Percentiles rank a stretch among this genome's conserved stretches.
Evolutionary conservation across 2,113 vertebrate genomes (phyloP).

Genomic region (Psophia crepitans): DNA sequence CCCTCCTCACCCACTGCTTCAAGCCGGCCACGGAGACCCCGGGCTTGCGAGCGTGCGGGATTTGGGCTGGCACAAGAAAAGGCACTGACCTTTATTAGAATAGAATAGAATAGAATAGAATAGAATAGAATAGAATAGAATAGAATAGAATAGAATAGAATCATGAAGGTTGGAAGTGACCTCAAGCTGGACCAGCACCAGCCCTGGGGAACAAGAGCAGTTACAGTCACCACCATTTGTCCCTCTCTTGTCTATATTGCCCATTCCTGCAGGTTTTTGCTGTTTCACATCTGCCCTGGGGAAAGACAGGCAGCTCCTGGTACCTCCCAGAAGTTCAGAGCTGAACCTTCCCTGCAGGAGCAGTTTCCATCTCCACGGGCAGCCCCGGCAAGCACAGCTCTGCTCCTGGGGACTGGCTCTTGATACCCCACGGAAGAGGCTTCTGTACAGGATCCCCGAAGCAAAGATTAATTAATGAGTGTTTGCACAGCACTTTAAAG

Average conservation of each 20-base stretch:
- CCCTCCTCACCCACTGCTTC: not conserved
- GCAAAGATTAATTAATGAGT: constrained; percentile 61
- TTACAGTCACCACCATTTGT: not conserved
- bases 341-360: not conserved
- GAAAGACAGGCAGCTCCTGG: not conserved
- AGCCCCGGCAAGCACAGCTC: not conserved
- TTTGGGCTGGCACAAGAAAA: not conserved
- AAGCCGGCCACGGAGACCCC: not conserved
- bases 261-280: not conserved
- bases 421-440: not conserved
- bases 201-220: not conserved
- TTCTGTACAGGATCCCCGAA: not conserved
- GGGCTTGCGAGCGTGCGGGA: not conserved
- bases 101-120: too few species aligned
- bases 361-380: not conserved
- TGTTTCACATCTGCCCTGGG: not conserved
- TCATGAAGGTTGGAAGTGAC: too few species aligned
- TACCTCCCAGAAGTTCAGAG: not conserved
- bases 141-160: too few species aligned
- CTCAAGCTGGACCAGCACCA: not conserved
- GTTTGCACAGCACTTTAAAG: constrained; percentile 61
- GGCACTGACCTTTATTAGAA: not conserved
- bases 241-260: not conserved
- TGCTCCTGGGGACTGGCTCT: accelerated
- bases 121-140: too few species aligned